Conservation (phyloP, 2,888 invertebrate species). For the Nezara viridula region DNA sequence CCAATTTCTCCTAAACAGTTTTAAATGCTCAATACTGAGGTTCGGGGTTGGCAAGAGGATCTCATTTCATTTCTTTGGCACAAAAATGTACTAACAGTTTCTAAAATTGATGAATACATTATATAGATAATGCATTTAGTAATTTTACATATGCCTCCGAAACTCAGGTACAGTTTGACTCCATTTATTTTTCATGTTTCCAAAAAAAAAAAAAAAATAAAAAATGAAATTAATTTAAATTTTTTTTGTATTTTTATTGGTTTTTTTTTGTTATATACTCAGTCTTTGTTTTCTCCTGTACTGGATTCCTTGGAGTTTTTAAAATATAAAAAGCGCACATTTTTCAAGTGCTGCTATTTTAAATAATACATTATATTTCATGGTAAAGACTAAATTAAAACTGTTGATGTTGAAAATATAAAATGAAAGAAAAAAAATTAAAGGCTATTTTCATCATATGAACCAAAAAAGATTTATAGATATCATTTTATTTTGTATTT, state of each 20-base stretch:
- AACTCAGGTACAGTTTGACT: conserved; percentile 64
- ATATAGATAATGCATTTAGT: background rate
- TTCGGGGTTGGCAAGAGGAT: conserved; percentile 59
- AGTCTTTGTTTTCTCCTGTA: conserved; percentile 62
- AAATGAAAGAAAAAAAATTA: background rate
- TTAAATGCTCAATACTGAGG: conserved; percentile 52
- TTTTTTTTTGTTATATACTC: conserved; percentile 49
- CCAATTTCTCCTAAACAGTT: conserved; percentile 29
- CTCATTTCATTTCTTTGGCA: conserved; percentile 51
- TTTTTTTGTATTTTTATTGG: conserved; percentile 49
- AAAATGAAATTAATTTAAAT: conserved; percentile 38
- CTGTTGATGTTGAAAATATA: background rate
- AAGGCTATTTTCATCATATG: background rate
- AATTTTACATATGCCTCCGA: conserved; percentile 57
- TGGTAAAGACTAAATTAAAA: conserved; percentile 1
- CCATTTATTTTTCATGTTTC: conserved; percentile 52
- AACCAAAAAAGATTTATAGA: background rate
- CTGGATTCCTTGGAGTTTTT: conserved; percentile 48
- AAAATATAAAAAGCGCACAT: conserved; percentile 23
- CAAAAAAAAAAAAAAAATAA: conserved; percentile 52
- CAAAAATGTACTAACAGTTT: conserved; percentile 48
- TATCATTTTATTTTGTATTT: background rate
- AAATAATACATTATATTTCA: conserved; percentile 29
- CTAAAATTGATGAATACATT: conserved; percentile 24
- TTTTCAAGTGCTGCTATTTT: conserved; percentile 15